Conservation (phyloP, 2,113 vertebrate genomes). For the Coptodon rendalli region DNA sequence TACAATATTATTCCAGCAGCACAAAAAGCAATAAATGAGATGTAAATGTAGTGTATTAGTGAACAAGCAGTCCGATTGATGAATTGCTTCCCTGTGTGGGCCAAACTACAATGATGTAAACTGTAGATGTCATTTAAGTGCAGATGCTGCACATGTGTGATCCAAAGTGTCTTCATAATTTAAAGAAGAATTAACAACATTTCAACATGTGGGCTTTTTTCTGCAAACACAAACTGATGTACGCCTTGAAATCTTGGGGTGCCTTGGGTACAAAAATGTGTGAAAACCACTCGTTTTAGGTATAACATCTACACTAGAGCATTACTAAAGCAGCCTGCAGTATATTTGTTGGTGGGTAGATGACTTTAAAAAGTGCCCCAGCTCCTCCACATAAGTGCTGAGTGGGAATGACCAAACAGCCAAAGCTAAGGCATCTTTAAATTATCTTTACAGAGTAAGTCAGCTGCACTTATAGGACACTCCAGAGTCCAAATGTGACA, state of each 20-base stretch:
- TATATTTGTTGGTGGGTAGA: background rate
- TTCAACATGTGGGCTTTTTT: background rate
- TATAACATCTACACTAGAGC: background rate
- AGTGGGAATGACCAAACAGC: background rate
- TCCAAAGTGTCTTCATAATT: background rate
- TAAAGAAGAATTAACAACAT: background rate
- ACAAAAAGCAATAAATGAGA: background rate
- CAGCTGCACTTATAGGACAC: background rate
- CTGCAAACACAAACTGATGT: fast-evolving
- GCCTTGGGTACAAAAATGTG: background rate
- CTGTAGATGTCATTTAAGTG: background rate
- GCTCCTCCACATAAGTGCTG: background rate
- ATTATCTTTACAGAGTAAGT: background rate
- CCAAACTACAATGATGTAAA: background rate
- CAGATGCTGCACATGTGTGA: background rate
- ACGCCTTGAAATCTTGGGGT: background rate
- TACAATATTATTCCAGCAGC: background rate
- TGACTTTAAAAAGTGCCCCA: background rate
- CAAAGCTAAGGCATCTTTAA: background rate
- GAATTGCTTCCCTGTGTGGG: background rate
- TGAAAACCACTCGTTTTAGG: background rate
- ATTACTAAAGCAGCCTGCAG: background rate
- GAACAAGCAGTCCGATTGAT: background rate
- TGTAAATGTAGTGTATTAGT: background rate
- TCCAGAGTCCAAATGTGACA: background rate